Evolutionary conservation across 2,888 invertebrate species (phyloP), one percentile per base, ranked within the genome.

Genomic region (Pyrgus malvae): DNA sequence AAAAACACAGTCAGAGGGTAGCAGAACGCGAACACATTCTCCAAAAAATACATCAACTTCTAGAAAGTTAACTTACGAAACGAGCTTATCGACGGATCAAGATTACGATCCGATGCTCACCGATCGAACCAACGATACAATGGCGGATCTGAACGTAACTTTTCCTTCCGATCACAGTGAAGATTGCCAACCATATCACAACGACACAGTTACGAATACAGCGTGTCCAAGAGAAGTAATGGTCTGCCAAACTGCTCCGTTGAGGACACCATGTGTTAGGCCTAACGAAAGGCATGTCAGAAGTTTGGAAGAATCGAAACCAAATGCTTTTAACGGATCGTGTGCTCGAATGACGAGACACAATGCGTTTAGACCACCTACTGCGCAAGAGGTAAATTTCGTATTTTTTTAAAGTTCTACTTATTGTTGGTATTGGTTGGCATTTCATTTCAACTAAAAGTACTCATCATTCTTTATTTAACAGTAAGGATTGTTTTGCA

Each of bases 41-140:
- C 62, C 51, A 17, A 72, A 65, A 49, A 73, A 66, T 27, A 65
- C 59, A 2, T 49, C 59, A 3, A 61, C 69, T 2, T 83, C 87
- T 1, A 67, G 84, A 25, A 72, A 69, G 59, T 65, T 88, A 2
- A 76, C 78, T 31, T 87, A 87, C 53, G 89, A 89, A 16, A 78
- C 79, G 1, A 82, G 79, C 42, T 68, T 64, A 1, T 82, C 80
- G 0, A 74, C 83, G 1, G 85, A 85, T 2, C 74, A 72, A 19
- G 83, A 84, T 3, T 75, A 70, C 60, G 90, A 89, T 1, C 73
- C 72, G 16, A 73, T 84, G 8, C 57, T 86, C 40, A 90, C 89
- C 29, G 88, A 89, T 60, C 80, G 89, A 74, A 90, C 90, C 63
- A 90, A 84, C 69, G 90, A 91, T 59, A 91, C 91, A 0, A 67